A percentile compares a stretch with the other conserved stretches of the same genome.
Evolutionary conservation across 1,140 invertebrate genomes (phyloP).

Genomic region (Physella acuta): DNA sequence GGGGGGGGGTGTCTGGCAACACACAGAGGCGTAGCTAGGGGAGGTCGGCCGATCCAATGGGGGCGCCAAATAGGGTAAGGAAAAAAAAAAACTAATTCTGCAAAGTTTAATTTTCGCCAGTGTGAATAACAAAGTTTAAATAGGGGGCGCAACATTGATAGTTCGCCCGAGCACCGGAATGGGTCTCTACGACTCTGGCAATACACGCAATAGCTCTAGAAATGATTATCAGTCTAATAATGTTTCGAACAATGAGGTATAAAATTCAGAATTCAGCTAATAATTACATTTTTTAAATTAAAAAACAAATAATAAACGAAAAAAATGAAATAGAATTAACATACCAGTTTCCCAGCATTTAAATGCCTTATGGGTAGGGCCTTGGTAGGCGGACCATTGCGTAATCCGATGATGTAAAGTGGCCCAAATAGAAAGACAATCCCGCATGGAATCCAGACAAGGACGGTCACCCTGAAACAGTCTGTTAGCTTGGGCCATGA

Average conservation of each 20-base stretch:
- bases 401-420: constrained; percentile 66
- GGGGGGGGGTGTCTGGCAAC: too few relatives aligned
- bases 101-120: too few relatives aligned
- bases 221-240: not conserved
- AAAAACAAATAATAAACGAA: not conserved
- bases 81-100: too few relatives aligned
- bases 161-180: not conserved
- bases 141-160: not conserved
- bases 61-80: too few relatives aligned
- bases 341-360: constrained; percentile 35
- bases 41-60: too few relatives aligned
- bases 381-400: not conserved
- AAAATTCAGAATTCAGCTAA: too few relatives aligned
- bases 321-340: not conserved
- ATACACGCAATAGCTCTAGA: not conserved
- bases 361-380: constrained; percentile 20
- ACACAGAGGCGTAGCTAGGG: too few relatives aligned
- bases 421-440: constrained; percentile 79
- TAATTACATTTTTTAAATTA: not conserved
- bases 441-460: constrained; percentile 82
- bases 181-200: not conserved
- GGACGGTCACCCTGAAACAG: constrained; percentile 66
- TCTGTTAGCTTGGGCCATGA: constrained; percentile 56
- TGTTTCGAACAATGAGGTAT: not conserved
- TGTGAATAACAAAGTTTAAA: too few relatives aligned